Base-by-base conservation (phyloP, 2,797 vertebrate species). In the Fratercula arctica region DNA sequence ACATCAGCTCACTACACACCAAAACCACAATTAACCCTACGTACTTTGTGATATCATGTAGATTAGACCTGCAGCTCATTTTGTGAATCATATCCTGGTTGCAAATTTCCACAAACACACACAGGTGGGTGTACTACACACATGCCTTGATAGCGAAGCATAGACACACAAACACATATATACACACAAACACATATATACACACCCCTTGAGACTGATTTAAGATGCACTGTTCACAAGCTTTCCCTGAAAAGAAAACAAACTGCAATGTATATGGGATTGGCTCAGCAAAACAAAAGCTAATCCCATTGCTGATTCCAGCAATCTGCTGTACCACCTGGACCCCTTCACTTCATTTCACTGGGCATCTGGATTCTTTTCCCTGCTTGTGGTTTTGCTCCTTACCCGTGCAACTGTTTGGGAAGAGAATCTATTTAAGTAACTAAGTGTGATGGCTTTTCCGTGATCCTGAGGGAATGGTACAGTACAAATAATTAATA, bases 71-170 rank as follows among this genome's bases (percentile, higher is more conserved):
- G 35, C 24, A 86, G 11, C 35, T 68, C 19, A 15, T 76, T 90
- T 82, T 45, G 67, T 57, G 48, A 60, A 54, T 83, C 14, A 53
- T 28, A 74, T 33, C 9, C 14, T 91, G 46, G 17, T 24, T 60
- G 39, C 29, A 87, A 85, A 70, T 85, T 63, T 37, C 66, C 77
- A 59, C 19, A 84, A 80, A 70, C 13, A 16, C 35, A 79, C 33
- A 33, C 0, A 0, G 6, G 4, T 19, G 1, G 14, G 2, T 13
- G 20, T n/a, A 18, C 19, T 63, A 78, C 3, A 13, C 4, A 11
- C 9, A 13, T 5, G 2, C 46, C 28, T 73, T 25, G 14, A 81
- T 14, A 63, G 26, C 50, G 85, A 79, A 50, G n/a, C 9, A 48
- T 5, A 51, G 6, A 39, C 31, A 16, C 56, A 80, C 13, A 70